Conservation (phyloP, 2,797 vertebrate genomes). For the Sparus aurata region DNA sequence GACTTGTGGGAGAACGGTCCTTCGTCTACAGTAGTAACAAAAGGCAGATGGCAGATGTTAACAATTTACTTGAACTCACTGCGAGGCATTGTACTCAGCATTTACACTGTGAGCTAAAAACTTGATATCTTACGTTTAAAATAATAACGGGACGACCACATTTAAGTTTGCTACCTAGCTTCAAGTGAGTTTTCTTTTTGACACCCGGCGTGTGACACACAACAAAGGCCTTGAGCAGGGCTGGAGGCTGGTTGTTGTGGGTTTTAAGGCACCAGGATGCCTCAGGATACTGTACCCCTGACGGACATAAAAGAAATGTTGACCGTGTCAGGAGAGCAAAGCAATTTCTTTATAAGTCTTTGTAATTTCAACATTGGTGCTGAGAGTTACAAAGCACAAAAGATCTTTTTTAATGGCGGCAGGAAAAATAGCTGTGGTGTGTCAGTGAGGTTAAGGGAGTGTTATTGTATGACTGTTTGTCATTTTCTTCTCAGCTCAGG, state of each 20-base stretch:
- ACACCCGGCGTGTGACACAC: not conserved
- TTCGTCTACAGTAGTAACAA: constrained; percentile 5
- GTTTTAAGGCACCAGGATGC: not conserved
- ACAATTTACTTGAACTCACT: constrained; percentile 24
- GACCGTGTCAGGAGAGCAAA: not conserved
- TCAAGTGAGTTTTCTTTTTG: constrained; percentile 2
- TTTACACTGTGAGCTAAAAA: constrained; percentile 1
- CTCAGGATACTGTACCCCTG: not conserved
- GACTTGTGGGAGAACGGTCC: constrained; percentile 8
- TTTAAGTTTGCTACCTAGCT: not conserved
- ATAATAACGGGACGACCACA: not conserved
- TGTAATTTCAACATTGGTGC: constrained; percentile 1
- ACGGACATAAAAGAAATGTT: constrained; percentile 17
- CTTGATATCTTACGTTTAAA: not conserved
- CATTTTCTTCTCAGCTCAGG: constrained; percentile 32
- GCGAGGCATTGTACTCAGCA: not conserved
- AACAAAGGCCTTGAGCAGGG: not conserved
- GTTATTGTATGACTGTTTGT: constrained; percentile 20
- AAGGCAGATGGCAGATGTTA: constrained; percentile 60
- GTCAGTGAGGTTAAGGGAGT: constrained; percentile 15
- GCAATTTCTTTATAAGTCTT: not conserved
- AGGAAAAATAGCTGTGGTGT: constrained; percentile 48
- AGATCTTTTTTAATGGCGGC: constrained; percentile 4
- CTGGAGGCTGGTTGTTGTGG: not conserved
- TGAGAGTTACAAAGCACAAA: constrained; percentile 28